Conservation (phyloP, 2,797 vertebrate species). For the Dryobates pubescens region DNA sequence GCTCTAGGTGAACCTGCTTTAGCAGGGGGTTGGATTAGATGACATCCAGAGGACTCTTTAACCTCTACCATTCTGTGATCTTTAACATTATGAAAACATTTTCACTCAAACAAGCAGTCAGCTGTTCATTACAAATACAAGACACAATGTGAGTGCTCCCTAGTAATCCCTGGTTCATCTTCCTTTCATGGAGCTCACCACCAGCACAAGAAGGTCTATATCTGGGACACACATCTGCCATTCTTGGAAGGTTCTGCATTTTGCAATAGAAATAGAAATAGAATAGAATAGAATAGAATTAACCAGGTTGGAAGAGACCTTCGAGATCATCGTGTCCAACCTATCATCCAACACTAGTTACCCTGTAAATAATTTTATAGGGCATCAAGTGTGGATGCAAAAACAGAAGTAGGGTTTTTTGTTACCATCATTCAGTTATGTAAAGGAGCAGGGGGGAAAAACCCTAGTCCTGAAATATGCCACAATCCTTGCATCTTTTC, state of each 20-base stretch:
- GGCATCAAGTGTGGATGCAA: background rate
- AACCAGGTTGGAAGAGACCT: too few species aligned
- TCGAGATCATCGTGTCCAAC: too few species aligned
- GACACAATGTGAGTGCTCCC: background rate
- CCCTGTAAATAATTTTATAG: background rate
- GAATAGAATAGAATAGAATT: too few species aligned
- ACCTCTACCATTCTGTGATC: background rate
- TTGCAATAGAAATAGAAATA: too few species aligned
- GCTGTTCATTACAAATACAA: background rate
- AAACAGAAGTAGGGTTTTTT: background rate
- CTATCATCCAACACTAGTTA: too few species aligned
- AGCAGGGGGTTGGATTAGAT: background rate
- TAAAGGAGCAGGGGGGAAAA: background rate
- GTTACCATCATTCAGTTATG: background rate
- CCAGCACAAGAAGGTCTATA: background rate
- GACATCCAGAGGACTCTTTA: background rate
- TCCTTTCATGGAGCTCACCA: background rate
- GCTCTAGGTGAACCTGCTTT: background rate
- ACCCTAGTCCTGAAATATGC: background rate
- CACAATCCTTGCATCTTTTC: background rate
- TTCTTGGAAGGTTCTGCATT: constrained; percentile 25
- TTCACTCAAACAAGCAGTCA: background rate
- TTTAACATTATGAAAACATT: constrained; percentile 17
- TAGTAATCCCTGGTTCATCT: background rate
- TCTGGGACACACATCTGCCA: constrained; percentile 11